Base-by-base conservation (phyloP, 2,888 invertebrate genomes). In the Drosophila subsilvestris region DNA sequence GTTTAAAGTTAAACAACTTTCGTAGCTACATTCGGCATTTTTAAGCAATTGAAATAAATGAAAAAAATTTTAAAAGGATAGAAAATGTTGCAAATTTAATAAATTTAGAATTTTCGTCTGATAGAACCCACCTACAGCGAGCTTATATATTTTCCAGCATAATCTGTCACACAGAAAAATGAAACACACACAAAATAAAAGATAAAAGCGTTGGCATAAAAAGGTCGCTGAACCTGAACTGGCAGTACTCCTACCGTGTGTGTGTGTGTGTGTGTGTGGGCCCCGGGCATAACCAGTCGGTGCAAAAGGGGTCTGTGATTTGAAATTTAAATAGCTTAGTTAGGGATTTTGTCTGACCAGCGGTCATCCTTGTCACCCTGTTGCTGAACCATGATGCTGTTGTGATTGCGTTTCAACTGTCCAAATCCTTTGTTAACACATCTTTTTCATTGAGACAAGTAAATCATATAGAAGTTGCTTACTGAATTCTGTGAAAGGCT, bases 311-410 rank as follows among this genome's bases (percentile, higher is more conserved):
- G 57, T 67, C 66, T 62, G 43, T 66, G 59, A 68, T 75, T 73
- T 73, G 58, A 73, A 73, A 78, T 78, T 75, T 69, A 75, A 80
- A 80, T 72, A 55, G 80, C 65, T 80, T 76, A 65, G 59, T 48
- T 68, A 48, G 54, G 60, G 69, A 74, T 67, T 69, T 70, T 27
- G 45, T 58, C 47, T 66, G 51, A 42, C 58, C 63, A 37, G 60
- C 45, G 60, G 42, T 50, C 62, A 66, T 53, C 42, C 42, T 42
- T 54, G 55, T n/a, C 42, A 32, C 12, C 32, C 14, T 5, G 32
- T 12, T 32, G 32, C 32, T 12, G 12, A 32, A 4, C 32, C 32
- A 12, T 32, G 32, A 32, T 32, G 32, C 56, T 45, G 18, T 48
- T 66, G 22, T 60, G 49, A 63, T 60, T 62, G 49, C 54, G 48